Evolutionary conservation across 2,888 invertebrate genomes (phyloP).

Genomic region (Boloria euphrosyne): DNA sequence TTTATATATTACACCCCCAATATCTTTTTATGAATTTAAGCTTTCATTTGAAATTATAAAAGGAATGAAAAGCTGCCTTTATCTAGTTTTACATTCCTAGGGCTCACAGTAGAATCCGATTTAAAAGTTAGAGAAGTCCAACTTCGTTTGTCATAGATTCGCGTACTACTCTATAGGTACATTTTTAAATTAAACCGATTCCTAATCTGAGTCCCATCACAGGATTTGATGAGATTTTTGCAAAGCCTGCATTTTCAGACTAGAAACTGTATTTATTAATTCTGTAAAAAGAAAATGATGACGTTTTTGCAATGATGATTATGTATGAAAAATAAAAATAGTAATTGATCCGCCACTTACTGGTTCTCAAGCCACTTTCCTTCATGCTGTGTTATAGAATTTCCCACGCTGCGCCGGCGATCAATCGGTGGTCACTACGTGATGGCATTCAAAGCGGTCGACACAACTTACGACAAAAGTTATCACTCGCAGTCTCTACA

Average conservation of each 20-base stretch:
- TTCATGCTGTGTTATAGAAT: constrained; percentile 24
- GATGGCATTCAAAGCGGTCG: constrained; percentile 35
- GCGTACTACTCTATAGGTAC: constrained; percentile 13
- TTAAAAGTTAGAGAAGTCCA: constrained; percentile 21
- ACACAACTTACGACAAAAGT: constrained; percentile 25
- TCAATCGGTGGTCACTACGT: constrained; percentile 36
- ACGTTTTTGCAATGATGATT: neutral
- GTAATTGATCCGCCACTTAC: constrained; percentile 2
- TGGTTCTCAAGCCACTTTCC: constrained; percentile 21
- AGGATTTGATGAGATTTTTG: constrained; percentile 12
- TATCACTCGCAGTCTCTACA: constrained; percentile 5
- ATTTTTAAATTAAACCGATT: constrained; percentile 19
- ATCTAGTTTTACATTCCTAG: constrained; percentile 18
- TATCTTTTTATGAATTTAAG: neutral
- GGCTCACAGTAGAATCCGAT: constrained; percentile 18
- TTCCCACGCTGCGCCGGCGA: constrained; percentile 37
- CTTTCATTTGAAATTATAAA: neutral
- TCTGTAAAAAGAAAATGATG: neutral
- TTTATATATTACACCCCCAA: too few species aligned
- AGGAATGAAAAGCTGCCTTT: constrained; percentile 1
- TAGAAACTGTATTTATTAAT: neutral
- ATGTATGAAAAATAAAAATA: neutral
- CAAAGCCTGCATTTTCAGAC: neutral
- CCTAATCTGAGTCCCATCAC: constrained; percentile 9
- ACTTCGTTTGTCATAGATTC: constrained; percentile 19